phyloP scores from a whole-genome alignment of 2,797 vertebrate species.

The Lagothrix lagotricha region DNA sequence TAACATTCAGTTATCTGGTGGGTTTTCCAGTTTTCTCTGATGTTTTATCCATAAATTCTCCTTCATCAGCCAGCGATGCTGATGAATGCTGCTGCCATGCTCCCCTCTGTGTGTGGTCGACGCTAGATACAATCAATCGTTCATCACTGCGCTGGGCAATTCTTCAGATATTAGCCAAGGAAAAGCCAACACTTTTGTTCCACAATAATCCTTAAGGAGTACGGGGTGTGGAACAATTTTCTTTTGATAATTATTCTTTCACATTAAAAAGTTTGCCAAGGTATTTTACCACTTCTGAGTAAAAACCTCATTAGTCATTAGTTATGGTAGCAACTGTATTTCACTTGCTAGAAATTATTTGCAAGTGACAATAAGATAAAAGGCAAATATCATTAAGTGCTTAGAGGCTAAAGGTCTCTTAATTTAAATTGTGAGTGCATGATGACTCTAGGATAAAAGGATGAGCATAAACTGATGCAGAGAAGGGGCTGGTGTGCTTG shows the following conservation, averaged over 20 bases:
- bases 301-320: constrained; percentile 48
- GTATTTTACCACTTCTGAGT: constrained; percentile 3
- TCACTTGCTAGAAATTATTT: constrained; percentile 44
- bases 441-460: not conserved
- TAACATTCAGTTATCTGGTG: constrained; percentile 25
- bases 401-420: not conserved
- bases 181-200: constrained; percentile 57
- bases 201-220: constrained; percentile 37
- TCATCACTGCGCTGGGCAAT: constrained; percentile 20
- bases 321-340: not conserved
- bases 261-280: constrained; percentile 8
- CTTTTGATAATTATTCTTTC: constrained; percentile 13
- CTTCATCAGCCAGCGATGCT: not conserved
- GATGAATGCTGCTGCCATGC: not conserved
- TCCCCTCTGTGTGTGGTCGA: not conserved
- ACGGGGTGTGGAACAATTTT: not conserved
- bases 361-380: constrained; percentile 28
- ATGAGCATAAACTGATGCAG: not conserved
- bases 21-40: constrained; percentile 40
- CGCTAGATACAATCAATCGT: constrained; percentile 7
- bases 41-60: constrained; percentile 30
- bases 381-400: not conserved
- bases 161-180: constrained; percentile 15
- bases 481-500: not conserved
- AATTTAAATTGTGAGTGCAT: not conserved